phyloP scores from a whole-genome alignment of 2,797 vertebrate species.

The Galaxias olidus region DNA sequence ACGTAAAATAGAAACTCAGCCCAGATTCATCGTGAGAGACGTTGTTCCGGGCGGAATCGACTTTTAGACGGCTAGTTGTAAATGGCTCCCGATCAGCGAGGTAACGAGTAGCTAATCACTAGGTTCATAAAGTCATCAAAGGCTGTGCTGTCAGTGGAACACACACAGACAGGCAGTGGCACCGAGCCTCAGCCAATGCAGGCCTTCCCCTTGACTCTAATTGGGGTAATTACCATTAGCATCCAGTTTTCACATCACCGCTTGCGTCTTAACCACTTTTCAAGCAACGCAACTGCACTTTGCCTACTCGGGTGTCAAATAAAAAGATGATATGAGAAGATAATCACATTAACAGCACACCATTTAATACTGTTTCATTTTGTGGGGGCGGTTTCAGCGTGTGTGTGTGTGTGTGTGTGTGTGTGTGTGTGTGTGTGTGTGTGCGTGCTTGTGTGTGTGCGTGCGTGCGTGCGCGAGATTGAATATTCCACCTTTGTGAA shows the following conservation, averaged over 20 bases:
- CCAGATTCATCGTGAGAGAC: not conserved
- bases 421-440: not conserved
- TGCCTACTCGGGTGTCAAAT: too few species aligned
- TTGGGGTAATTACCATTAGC: constrained; percentile 44
- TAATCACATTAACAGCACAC: too few species aligned
- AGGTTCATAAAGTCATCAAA: constrained; percentile 40
- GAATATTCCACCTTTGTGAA: constrained; percentile 1
- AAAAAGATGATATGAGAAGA: not conserved
- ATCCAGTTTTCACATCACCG: not conserved
- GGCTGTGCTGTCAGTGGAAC: constrained; percentile 37
- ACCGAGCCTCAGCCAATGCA: constrained; percentile 3
- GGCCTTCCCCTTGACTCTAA: constrained; percentile 22
- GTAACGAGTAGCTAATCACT: constrained; percentile 48
- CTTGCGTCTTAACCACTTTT: constrained; percentile 2
- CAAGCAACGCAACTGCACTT: constrained; percentile 10
- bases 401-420: too few species aligned
- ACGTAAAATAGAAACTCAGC: not conserved
- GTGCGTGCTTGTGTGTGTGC: not conserved
- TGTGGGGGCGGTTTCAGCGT: too few species aligned
- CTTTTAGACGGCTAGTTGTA: constrained; percentile 33
- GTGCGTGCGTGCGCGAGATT: not conserved
- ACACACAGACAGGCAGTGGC: constrained; percentile 29
- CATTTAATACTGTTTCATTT: too few species aligned
- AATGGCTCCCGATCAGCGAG: constrained; percentile 45
- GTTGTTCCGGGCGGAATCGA: constrained; percentile 22